Percentiles rank a stretch among this genome's conserved stretches.
Evolutionary conservation across 1,140 invertebrate species (phyloP).

Genomic region (Caerostris extrusa): DNA sequence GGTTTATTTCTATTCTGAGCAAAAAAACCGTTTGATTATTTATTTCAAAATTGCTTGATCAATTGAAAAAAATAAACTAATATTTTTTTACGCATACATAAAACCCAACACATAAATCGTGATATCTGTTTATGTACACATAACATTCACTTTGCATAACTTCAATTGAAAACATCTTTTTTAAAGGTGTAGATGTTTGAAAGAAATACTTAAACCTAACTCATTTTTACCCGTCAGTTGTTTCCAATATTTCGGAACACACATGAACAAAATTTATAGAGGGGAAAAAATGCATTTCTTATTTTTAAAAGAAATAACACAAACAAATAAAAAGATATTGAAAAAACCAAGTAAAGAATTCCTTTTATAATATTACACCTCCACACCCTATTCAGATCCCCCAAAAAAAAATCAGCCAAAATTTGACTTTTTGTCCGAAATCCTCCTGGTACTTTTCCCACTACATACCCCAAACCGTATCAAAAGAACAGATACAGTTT

Average conservation of each 20-base stretch:
- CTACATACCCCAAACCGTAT: background rate
- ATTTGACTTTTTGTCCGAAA: slow-evolving; percentile 24
- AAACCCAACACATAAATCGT: no score
- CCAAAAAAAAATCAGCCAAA: background rate
- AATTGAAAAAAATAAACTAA: no score
- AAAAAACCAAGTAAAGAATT: background rate
- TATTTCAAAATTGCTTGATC: no score
- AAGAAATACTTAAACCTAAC: background rate
- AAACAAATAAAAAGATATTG: background rate
- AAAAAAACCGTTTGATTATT: no score
- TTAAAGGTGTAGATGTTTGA: no score
- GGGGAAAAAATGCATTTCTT: background rate
- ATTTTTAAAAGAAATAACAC: background rate
- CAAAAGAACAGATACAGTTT: slow-evolving; percentile 25
- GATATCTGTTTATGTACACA: no score
- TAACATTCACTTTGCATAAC: no score
- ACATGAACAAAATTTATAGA: background rate
- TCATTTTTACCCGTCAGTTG: background rate
- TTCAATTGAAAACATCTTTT: no score
- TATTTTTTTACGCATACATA: no score
- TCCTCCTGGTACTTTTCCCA: background rate
- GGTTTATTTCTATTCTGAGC: no score
- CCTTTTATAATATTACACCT: background rate
- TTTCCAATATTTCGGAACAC: background rate
- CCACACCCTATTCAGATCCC: background rate